Evolutionary conservation across 2,888 invertebrate species (phyloP).

Genomic region (Sialis lutaria): DNA sequence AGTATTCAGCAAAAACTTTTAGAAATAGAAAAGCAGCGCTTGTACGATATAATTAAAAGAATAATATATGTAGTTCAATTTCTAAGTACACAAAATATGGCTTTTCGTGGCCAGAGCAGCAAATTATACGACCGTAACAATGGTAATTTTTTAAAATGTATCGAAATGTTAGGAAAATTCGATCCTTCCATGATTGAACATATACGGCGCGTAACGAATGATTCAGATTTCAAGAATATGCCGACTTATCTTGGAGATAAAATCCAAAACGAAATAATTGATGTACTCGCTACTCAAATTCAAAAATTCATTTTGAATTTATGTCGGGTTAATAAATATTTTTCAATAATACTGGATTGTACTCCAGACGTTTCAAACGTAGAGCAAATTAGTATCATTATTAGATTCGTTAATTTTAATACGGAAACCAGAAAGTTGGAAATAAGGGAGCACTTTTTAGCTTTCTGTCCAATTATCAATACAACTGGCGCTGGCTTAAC

Average conservation of each 20-base stretch:
- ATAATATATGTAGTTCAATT: conserved; percentile 11
- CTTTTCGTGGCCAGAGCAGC: conserved; percentile 8
- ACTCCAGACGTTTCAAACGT: neutral
- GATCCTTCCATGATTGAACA: conserved; percentile 11
- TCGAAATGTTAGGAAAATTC: conserved; percentile 11
- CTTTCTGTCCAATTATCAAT: conserved; percentile 5
- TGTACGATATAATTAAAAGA: conserved; percentile 10
- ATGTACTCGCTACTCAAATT: conserved; percentile 10
- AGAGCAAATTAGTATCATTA: neutral
- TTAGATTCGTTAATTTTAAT: neutral
- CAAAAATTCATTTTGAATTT: conserved; percentile 9
- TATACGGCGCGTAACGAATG: conserved; percentile 2
- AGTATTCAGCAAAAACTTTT: conserved; percentile 7
- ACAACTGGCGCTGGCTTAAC: conserved; percentile 7
- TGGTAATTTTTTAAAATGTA: conserved; percentile 11
- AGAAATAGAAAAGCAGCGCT: conserved; percentile 10
- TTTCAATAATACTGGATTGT: neutral
- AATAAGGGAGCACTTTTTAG: conserved; percentile 1
- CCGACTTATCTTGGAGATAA: neutral
- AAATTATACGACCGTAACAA: conserved; percentile 9
- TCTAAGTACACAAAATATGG: conserved; percentile 8
- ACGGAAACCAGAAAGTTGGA: neutral
- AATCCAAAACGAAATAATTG: conserved; percentile 10
- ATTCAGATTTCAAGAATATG: neutral
- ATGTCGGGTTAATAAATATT: neutral